Evolutionary conservation across 2,797 vertebrate species (phyloP), one percentile per base, ranked within the genome.

Genomic region (Spheniscus humboldti): DNA sequence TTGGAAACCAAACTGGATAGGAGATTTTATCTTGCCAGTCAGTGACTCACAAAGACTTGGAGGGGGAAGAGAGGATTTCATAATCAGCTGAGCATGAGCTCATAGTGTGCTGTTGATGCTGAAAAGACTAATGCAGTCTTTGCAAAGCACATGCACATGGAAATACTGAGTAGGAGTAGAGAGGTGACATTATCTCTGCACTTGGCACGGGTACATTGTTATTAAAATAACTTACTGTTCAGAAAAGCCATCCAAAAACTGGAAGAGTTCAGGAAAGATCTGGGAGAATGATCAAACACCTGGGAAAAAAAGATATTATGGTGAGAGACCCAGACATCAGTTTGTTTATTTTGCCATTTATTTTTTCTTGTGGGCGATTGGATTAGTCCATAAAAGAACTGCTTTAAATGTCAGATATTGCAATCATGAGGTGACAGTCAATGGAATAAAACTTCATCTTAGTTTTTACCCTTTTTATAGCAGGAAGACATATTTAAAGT

Each of bases 81-180:
- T 96, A 94, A 97, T 95, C 94, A 97, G 92, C 94, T 97, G 96
- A 96, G 78, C 78, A 83, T 97, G 95, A 97, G 94, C 89, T 96
- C 96, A 95, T 76, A 71, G 43, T 91, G 25, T 86, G 84, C 71
- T 93, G 63, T 87, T 93, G 89, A 67, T 96, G 92, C 81, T 87
- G 89, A 96, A 95, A 95, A 95, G 95, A 91, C 94, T 92, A 92
- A 89, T 91, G 91, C 92, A 93, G 94, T 48, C 86, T 91, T 79
- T 94, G 89, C 95, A 93, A 77, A 91, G 92, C 95, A 94, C 86
- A 90, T 75, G 86, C 69, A 88, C 62, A 56, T 92, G 81, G 84
- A 92, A 94, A 79, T 52, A 95, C n/a, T 74, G 95, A 76, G 95
- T 94, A 89, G 96, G 96, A 95, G 96, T 90, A 59, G 74, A 78